These are phyloP conservation scores for Pteropus alecto DNA, from an alignment of 2,113 vertebrate species.

Conservation along the genomic window DNA sequence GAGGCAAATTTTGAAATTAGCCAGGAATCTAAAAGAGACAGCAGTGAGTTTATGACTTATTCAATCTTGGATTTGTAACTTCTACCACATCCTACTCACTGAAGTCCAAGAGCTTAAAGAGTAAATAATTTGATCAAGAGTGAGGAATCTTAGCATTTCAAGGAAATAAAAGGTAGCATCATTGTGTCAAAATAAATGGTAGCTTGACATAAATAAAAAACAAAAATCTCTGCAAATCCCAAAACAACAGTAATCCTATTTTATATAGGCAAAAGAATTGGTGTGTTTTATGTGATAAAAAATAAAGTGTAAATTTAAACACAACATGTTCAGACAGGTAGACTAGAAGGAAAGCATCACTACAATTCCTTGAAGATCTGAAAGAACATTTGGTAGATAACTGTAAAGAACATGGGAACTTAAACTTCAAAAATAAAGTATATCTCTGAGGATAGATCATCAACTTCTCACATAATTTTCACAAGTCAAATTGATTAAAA, in stretches of 20 bases:
- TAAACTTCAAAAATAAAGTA: slow-evolving; percentile 38
- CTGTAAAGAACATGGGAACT: not conserved
- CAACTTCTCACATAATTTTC: slow-evolving; percentile 63
- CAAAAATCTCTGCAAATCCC: not conserved
- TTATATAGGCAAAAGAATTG: not conserved
- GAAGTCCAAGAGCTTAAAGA: not conserved
- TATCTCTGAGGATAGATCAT: slow-evolving; percentile 7
- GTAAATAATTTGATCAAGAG: not conserved
- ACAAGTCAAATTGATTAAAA: slow-evolving; percentile 44
- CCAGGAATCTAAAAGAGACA: not conserved
- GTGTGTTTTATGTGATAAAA: not conserved
- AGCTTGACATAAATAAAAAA: not conserved
- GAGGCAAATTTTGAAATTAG: not conserved
- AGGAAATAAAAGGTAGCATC: not conserved
- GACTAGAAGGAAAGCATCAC: not conserved
- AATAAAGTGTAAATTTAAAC: slow-evolving; percentile 28
- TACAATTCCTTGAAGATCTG: slow-evolving; percentile 9
- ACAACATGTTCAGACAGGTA: slow-evolving; percentile 16
- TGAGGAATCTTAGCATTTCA: not conserved
- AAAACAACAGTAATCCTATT: not conserved
- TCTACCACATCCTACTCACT: not conserved
- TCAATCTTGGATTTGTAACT: not conserved
- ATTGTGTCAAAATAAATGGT: not conserved
- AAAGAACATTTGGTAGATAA: not conserved
- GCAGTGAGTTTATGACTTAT: not conserved